Evolutionary conservation across 2,113 vertebrate genomes (phyloP).

Genomic region (Zapornia atra): DNA sequence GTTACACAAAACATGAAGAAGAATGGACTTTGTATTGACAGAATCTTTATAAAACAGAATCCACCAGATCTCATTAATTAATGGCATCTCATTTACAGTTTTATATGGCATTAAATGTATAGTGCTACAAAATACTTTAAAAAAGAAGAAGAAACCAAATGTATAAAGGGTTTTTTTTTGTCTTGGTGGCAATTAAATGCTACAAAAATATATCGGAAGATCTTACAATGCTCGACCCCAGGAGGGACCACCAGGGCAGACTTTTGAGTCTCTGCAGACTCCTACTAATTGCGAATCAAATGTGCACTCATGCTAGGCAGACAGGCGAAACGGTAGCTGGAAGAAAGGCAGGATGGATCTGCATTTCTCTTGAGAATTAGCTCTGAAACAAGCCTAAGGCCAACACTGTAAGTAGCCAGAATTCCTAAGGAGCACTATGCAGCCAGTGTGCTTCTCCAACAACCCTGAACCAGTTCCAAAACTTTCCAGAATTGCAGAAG

Average conservation of each 20-base stretch:
- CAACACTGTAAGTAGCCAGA: conserved; percentile 26
- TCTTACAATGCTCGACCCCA: not conserved
- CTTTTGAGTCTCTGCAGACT: conserved; percentile 29
- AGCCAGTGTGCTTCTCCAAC: not conserved
- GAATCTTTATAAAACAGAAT: not conserved
- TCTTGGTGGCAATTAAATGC: not conserved
- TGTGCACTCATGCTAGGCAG: conserved; percentile 50
- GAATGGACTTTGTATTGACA: not conserved
- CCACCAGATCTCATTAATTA: not conserved
- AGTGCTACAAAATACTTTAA: not conserved
- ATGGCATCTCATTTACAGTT: conserved; percentile 1
- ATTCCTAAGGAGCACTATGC: not conserved
- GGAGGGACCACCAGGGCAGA: conserved; percentile 27
- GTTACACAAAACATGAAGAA: not conserved
- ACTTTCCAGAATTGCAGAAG: not conserved
- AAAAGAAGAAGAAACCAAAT: not conserved
- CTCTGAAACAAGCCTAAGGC: conserved; percentile 3
- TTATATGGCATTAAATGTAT: not conserved
- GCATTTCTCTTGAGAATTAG: conserved; percentile 30
- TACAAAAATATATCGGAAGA: not conserved
- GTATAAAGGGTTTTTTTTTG: not conserved
- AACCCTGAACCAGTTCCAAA: not conserved
- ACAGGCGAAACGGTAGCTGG: conserved; percentile 13
- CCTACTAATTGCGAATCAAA: conserved; percentile 39
- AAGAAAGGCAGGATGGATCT: conserved; percentile 26